Evolutionary conservation across 2,888 invertebrate species (phyloP).

Genomic region (Pristionchus entomophagus): DNA sequence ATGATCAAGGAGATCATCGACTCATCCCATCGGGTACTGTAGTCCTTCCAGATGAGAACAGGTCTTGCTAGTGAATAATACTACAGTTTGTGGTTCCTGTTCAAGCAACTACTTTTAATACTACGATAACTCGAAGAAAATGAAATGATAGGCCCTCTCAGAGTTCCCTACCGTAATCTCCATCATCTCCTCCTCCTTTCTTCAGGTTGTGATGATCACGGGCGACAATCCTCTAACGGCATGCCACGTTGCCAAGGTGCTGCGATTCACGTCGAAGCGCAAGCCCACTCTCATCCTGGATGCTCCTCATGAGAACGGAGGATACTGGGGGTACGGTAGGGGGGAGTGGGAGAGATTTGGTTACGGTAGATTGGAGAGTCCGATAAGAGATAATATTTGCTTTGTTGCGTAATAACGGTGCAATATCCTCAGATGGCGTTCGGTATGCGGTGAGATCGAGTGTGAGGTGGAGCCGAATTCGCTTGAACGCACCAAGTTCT

Average conservation of each 20-base stretch:
- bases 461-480: conserved; percentile 35
- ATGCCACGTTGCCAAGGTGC: conserved; percentile 95
- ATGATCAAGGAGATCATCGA: conserved; percentile 95
- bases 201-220: conserved; percentile 93
- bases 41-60: too few species aligned
- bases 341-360: neutral
- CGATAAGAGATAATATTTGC: too few species aligned
- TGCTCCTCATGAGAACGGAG: conserved; percentile 49
- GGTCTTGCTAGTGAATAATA: neutral
- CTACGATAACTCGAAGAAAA: too few species aligned
- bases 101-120: too few species aligned
- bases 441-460: conserved; percentile 45
- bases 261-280: conserved; percentile 82
- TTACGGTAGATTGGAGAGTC: neutral
- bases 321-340: conserved; percentile 44
- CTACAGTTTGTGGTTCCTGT: neutral
- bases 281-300: conserved; percentile 77
- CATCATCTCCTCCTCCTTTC: neutral
- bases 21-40: conserved; percentile 88
- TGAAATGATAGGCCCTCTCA: too few species aligned
- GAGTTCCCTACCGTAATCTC: too few species aligned
- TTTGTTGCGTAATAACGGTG: too few species aligned
- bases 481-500: conserved; percentile 79
- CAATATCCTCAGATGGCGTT: conserved; percentile 28
- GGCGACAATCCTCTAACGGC: conserved; percentile 99